These are phyloP conservation scores for Pelodytes ibericus DNA, from an alignment of 2,797 vertebrate genomes.

Conservation along the genomic window DNA sequence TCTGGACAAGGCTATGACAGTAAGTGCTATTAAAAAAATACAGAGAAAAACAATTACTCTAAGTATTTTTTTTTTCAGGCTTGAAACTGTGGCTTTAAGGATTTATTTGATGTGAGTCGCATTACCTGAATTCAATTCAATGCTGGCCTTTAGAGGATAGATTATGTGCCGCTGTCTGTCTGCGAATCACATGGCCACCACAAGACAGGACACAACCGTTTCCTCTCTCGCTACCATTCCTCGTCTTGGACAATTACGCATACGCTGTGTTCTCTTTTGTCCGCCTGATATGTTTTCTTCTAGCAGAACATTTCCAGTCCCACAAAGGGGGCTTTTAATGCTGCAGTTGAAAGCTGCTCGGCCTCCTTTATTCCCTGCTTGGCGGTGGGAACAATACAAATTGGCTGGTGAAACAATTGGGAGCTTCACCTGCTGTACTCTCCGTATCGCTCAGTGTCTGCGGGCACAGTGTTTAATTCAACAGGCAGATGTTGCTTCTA, in stretches of 20 bases:
- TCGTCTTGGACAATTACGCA: constrained; percentile 10
- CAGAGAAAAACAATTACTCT: too few relatives aligned
- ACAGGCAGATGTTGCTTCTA: constrained; percentile 42
- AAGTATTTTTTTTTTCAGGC: too few relatives aligned
- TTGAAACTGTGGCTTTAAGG: too few relatives aligned
- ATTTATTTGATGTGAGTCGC: too few relatives aligned
- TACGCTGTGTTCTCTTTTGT: constrained; percentile 26
- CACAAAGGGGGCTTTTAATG: constrained; percentile 38
- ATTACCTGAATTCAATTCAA: too few relatives aligned
- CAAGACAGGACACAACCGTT: too few relatives aligned
- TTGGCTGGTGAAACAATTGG: constrained; percentile 48
- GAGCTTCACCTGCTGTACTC: constrained; percentile 47
- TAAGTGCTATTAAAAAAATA: too few relatives aligned
- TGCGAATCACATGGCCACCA: too few relatives aligned
- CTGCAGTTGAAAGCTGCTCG: constrained; percentile 33
- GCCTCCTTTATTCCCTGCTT: constrained; percentile 20
- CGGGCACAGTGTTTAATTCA: constrained; percentile 36
- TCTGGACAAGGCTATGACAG: too few relatives aligned
- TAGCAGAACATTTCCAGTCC: constrained; percentile 14
- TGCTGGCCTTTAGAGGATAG: too few relatives aligned
- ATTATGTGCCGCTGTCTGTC: too few relatives aligned
- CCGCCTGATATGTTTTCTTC: constrained; percentile 34
- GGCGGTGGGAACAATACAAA: constrained; percentile 35
- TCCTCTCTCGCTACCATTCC: not conserved
- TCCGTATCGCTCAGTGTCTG: constrained; percentile 37